Conservation (phyloP, 2,888 invertebrate genomes). For the Lepeophtheirus nordmannii region DNA sequence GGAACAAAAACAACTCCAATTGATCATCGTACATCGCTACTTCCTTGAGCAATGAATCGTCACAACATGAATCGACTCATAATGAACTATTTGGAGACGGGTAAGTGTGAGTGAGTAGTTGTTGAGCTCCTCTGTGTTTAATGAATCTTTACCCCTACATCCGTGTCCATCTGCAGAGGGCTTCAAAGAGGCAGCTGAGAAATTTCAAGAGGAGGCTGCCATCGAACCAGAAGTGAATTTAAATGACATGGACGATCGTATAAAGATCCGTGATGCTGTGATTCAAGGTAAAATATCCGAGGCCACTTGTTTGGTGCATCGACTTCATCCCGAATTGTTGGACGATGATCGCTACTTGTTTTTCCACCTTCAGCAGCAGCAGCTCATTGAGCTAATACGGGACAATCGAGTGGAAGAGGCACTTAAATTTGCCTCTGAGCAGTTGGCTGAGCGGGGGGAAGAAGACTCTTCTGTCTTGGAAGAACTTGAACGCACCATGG, state of each 20-base stretch:
- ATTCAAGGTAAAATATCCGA: constrained; percentile 81
- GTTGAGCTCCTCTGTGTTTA: not conserved
- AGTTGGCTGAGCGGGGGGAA: constrained; percentile 74
- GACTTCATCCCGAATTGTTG: constrained; percentile 78
- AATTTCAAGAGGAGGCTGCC: constrained; percentile 87
- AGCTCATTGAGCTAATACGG: constrained; percentile 70
- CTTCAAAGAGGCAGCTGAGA: constrained; percentile 79
- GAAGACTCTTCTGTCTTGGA: constrained; percentile 51
- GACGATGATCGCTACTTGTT: constrained; percentile 89
- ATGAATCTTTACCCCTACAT: not conserved
- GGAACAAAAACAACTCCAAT: not conserved
- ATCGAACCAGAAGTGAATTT: constrained; percentile 58
- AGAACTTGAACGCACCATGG: constrained; percentile 82
- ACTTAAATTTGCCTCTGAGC: constrained; percentile 71
- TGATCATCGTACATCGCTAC: not conserved
- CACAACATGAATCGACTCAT: constrained; percentile 74
- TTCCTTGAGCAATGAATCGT: not conserved
- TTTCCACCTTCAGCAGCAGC: constrained; percentile 86
- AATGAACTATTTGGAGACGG: constrained; percentile 96
- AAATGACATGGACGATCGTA: constrained; percentile 74
- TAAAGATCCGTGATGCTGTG: constrained; percentile 79
- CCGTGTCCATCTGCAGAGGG: constrained; percentile 46
- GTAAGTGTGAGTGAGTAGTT: constrained; percentile 40
- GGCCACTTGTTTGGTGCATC: constrained; percentile 82
- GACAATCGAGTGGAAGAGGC: constrained; percentile 72